These are phyloP conservation scores for Meliscaeva auricollis DNA, from an alignment of 2,888 invertebrate species.

Conservation along the genomic window DNA sequence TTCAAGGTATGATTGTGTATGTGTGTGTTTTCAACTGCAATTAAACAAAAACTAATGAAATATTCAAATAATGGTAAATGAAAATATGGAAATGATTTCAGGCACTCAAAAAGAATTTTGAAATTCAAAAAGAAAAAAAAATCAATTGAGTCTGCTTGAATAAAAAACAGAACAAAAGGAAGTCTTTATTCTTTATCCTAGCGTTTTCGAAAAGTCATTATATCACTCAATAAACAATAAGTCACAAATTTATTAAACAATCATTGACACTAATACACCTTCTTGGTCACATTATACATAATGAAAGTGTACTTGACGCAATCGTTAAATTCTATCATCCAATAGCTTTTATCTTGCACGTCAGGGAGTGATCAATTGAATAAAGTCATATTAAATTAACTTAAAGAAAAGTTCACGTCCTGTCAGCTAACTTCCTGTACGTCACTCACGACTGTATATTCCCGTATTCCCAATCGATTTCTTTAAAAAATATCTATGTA, in stretches of 20 bases:
- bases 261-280: too few relatives aligned
- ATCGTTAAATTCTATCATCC: background rate
- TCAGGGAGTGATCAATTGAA: slow-evolving; percentile 22
- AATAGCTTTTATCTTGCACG: background rate
- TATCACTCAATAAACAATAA: too few relatives aligned
- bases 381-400: slow-evolving; percentile 28
- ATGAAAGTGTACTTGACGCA: background rate
- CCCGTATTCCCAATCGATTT: slow-evolving; percentile 35
- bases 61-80: slow-evolving; percentile 34
- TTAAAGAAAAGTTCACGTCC: slow-evolving; percentile 23
- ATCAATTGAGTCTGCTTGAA: too few relatives aligned
- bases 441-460: slow-evolving; percentile 20
- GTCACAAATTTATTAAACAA: too few relatives aligned
- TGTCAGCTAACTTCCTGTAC: slow-evolving; percentile 1
- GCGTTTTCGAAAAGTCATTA: too few relatives aligned
- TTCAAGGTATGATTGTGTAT: background rate
- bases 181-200: too few relatives aligned
- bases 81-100: background rate
- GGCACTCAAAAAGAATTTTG: too few relatives aligned
- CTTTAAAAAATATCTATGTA: background rate
- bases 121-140: too few relatives aligned
- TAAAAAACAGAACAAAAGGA: too few relatives aligned
- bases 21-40: too few relatives aligned
- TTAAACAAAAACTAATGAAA: slow-evolving; percentile 33
- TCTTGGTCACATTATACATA: background rate